Evolutionary conservation across 2,888 invertebrate species (phyloP).

Genomic region (Himalopsyche tibetana): DNA sequence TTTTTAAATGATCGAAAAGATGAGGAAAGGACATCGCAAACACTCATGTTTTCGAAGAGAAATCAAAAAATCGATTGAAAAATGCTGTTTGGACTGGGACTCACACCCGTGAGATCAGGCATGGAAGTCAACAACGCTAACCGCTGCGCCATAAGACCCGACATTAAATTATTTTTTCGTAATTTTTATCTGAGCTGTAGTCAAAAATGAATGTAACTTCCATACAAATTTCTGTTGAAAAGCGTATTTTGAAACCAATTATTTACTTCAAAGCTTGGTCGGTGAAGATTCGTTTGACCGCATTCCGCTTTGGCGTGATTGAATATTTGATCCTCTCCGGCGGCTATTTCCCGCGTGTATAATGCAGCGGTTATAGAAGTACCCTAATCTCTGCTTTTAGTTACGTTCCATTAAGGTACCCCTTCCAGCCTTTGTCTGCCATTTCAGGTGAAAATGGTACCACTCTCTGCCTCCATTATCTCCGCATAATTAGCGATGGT

Average conservation of each 20-base stretch:
- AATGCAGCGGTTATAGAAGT: slow-evolving; percentile 40
- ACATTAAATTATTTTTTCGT: too few species aligned
- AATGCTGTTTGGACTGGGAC: too few species aligned
- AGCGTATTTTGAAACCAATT: slow-evolving; percentile 6
- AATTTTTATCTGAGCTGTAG: too few species aligned
- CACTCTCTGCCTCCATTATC: neutral
- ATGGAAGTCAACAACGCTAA: too few species aligned
- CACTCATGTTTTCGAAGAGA: too few species aligned
- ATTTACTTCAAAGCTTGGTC: neutral
- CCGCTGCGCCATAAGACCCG: too few species aligned
- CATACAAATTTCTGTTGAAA: too few species aligned
- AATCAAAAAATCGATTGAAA: too few species aligned
- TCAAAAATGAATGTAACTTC: too few species aligned
- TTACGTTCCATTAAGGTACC: slow-evolving; percentile 40
- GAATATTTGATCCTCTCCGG: slow-evolving; percentile 37
- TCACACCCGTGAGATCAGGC: too few species aligned
- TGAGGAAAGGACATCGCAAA: too few species aligned
- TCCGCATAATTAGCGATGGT: slow-evolving; percentile 32
- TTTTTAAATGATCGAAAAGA: too few species aligned
- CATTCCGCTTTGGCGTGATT: slow-evolving; percentile 37
- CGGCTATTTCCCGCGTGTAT: slow-evolving; percentile 40
- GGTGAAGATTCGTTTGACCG: slow-evolving; percentile 22
- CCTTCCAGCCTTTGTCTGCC: slow-evolving; percentile 29
- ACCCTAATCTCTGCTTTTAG: slow-evolving; percentile 42
- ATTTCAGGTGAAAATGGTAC: slow-evolving; percentile 29